phyloP scores from a whole-genome alignment of 2,113 vertebrate species.

The Struthio camelus region DNA sequence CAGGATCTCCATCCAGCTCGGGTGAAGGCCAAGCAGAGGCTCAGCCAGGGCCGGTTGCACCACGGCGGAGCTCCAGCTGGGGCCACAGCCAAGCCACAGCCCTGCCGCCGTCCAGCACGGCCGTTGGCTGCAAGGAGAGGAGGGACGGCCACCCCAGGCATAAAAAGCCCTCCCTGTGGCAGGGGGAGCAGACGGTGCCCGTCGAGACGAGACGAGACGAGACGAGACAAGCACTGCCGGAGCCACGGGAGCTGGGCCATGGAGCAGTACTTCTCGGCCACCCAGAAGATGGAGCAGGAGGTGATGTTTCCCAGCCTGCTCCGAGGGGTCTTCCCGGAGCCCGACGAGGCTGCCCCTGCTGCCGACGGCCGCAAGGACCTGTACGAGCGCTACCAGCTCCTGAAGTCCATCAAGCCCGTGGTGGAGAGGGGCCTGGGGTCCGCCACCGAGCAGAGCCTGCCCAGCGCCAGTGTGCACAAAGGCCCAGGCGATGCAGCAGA shows the following conservation, averaged over 20 bases:
- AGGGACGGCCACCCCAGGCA: not conserved
- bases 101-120: fast-evolving
- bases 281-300: slow-evolving; percentile 88
- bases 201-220: not conserved
- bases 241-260: slow-evolving; percentile 71
- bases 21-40: fast-evolving
- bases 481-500: slow-evolving; percentile 37
- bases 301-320: slow-evolving; percentile 91
- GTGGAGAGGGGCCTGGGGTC: slow-evolving; percentile 80
- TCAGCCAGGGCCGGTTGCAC: not conserved
- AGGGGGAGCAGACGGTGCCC: not conserved
- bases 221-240: slow-evolving; percentile 21
- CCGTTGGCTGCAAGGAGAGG: not conserved
- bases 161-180: not conserved
- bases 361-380: slow-evolving; percentile 63
- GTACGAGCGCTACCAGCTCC: slow-evolving; percentile 80
- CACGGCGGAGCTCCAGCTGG: fast-evolving
- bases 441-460: slow-evolving; percentile 18
- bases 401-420: slow-evolving; percentile 82
- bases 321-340: slow-evolving; percentile 74
- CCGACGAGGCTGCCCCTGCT: not conserved
- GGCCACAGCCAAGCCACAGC: not conserved
- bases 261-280: slow-evolving; percentile 78
- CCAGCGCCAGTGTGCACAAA: not conserved
- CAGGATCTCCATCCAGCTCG: fast-evolving